phyloP scores from a whole-genome alignment of 2,797 vertebrate species.

The Eulemur albifrons region DNA sequence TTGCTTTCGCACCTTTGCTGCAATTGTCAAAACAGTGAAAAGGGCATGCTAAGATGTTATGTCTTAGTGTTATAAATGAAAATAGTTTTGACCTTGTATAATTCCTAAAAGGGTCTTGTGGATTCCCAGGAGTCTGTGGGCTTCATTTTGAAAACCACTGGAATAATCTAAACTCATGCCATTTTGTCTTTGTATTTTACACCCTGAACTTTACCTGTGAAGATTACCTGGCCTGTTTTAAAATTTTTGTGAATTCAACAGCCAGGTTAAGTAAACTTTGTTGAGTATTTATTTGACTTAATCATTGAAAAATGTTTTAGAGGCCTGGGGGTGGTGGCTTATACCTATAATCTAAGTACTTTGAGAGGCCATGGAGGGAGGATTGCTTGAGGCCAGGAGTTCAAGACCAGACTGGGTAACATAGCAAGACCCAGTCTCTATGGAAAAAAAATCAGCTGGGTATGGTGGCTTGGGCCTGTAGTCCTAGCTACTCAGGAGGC shows the following conservation, averaged over 20 bases:
- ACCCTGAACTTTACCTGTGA: background rate
- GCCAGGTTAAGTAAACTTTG: constrained; percentile 18
- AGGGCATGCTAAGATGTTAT: background rate
- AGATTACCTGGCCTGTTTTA: background rate
- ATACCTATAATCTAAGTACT: background rate
- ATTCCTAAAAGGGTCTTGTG: background rate
- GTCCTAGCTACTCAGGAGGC: too few relatives aligned
- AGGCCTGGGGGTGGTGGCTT: background rate
- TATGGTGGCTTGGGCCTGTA: too few relatives aligned
- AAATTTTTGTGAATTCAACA: constrained; percentile 17
- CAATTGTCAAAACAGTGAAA: background rate
- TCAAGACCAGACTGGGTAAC: too few relatives aligned
- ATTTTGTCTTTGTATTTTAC: constrained; percentile 11
- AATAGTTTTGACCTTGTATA: background rate
- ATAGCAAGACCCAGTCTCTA: too few relatives aligned
- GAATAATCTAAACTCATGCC: background rate
- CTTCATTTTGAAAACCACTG: background rate
- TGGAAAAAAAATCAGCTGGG: too few relatives aligned
- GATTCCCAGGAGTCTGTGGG: background rate
- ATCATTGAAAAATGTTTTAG: constrained; percentile 14
- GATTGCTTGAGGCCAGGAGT: too few relatives aligned
- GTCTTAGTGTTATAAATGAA: background rate
- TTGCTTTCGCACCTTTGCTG: background rate
- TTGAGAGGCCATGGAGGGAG: too few relatives aligned
- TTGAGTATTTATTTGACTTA: background rate